Conservation (phyloP, 2,113 vertebrate genomes). For the Pluvialis apricaria region DNA sequence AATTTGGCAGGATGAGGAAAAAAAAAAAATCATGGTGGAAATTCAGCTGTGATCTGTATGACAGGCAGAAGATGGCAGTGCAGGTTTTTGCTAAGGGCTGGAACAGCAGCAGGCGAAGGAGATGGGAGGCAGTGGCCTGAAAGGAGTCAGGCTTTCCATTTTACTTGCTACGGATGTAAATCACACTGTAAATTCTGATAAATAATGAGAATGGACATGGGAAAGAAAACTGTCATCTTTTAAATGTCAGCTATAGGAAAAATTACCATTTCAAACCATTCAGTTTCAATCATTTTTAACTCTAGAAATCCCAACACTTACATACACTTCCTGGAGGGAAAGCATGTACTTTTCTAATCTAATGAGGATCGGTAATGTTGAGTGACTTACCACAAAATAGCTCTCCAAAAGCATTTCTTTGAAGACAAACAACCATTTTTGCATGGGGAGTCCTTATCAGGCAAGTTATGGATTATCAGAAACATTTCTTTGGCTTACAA, state of each 20-base stretch:
- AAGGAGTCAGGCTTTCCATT: neutral
- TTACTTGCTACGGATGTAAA: neutral
- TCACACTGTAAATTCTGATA: neutral
- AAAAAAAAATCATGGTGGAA: neutral
- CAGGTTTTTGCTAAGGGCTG: neutral
- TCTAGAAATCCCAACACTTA: neutral
- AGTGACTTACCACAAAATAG: neutral
- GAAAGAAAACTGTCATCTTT: constrained; percentile 26
- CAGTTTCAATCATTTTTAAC: neutral
- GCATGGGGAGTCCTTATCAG: neutral
- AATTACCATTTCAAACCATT: constrained; percentile 49
- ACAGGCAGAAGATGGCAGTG: constrained; percentile 49
- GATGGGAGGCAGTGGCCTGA: neutral
- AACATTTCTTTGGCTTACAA: neutral
- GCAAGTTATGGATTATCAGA: neutral
- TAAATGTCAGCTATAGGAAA: constrained; percentile 2
- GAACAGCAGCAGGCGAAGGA: neutral
- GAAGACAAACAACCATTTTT: neutral
- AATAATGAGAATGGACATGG: constrained; percentile 17
- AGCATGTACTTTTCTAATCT: constrained; percentile 13
- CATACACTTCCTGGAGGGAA: constrained; percentile 2
- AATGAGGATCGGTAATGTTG: neutral
- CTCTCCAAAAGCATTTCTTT: neutral
- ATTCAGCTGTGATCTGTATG: neutral
- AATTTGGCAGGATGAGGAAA: neutral